Conservation (phyloP, 2,113 vertebrate species). For the Gymnocephalus cernua region DNA sequence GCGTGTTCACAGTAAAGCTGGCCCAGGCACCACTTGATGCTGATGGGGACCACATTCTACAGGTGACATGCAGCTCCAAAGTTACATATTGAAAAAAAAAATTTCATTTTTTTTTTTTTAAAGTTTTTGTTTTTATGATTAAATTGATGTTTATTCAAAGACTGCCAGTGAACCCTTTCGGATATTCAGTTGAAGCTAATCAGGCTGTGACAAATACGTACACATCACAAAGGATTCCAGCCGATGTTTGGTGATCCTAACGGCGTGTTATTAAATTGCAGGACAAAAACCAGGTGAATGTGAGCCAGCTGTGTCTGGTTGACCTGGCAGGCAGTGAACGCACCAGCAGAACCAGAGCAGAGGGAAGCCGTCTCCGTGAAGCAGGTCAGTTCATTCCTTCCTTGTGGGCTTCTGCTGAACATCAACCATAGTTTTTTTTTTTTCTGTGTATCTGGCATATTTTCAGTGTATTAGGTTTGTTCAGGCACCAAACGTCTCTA, state of each 20-base stretch:
- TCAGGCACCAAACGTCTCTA: not conserved
- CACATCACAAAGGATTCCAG: not conserved
- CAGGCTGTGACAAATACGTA: not conserved
- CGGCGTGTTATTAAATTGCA: slow-evolving; percentile 56
- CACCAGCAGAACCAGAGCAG: slow-evolving; percentile 93
- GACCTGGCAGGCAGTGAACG: slow-evolving; percentile 97
- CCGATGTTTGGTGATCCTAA: not conserved
- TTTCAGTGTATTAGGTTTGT: not conserved
- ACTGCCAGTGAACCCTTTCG: not conserved
- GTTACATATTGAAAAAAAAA: not conserved
- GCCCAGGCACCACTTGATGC: slow-evolving; percentile 95
- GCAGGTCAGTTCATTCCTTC: slow-evolving; percentile 82
- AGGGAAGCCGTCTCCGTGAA: slow-evolving; percentile 93
- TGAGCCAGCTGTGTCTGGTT: slow-evolving; percentile 95
- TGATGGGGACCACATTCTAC: slow-evolving; percentile 93
- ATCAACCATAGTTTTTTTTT: not conserved
- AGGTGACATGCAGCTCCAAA: slow-evolving; percentile 81
- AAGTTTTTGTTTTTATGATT: not conserved
- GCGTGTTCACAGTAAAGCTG: slow-evolving; percentile 95
- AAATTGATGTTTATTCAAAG: not conserved
- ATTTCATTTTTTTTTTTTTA: not conserved
- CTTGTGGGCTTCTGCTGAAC: not conserved
- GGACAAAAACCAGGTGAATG: slow-evolving; percentile 93
- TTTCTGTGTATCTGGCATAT: not conserved
- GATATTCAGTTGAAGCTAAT: not conserved